Base-by-base conservation (phyloP, 2,888 invertebrate genomes). In the Yponomeuta sedellus region DNA sequence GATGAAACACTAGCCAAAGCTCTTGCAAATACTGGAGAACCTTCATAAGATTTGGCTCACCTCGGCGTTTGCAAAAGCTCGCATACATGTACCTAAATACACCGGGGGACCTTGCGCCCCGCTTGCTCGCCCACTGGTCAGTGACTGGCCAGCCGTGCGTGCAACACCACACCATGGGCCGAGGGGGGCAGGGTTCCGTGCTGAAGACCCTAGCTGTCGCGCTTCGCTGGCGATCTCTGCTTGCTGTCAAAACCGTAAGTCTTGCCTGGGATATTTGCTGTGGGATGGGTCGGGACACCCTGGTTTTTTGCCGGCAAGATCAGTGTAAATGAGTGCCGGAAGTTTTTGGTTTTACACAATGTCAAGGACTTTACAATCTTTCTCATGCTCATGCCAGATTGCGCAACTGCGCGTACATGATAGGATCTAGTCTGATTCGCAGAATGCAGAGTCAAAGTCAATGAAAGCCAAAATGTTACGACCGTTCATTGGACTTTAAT, bases 121-220 rank as follows among this genome's bases (percentile, higher is more conserved):
- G 62, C 34, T 34, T 62, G 62, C 62, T 77, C 75, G 88, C 86
- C 85, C 88, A 88, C 81, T 88, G 64, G 64, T 64, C 64, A 64
- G 64, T 28, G 88, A 86, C 88, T 88, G 80, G 82, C 66, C 84
- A 83, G 80, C 84, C 79, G 86, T 82, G 88, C 89, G 88, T 88
- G 87, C 44, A 88, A 84, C 86, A 75, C 82, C 85, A 83, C 81
- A 84, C 81, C 76, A 90, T 91, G 90, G 87, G 88, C 76, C 86
- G 83, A 82, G 82, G 84, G 80, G 87, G 88, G 86, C 88, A 88
- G 81, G 82, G 77, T 75, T 82, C 87, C 77, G 81, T 87, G 76
- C 78, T 89, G 77, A 84, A 85, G 82, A 82, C 86, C 79, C 80
- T 90, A 76, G 82, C 82, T 81, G 89, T 83, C 70, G 80, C 88